Evolutionary conservation across 92 coral and sea anemone genomes (phyloP).

Genomic region (Diadumene lineata): DNA sequence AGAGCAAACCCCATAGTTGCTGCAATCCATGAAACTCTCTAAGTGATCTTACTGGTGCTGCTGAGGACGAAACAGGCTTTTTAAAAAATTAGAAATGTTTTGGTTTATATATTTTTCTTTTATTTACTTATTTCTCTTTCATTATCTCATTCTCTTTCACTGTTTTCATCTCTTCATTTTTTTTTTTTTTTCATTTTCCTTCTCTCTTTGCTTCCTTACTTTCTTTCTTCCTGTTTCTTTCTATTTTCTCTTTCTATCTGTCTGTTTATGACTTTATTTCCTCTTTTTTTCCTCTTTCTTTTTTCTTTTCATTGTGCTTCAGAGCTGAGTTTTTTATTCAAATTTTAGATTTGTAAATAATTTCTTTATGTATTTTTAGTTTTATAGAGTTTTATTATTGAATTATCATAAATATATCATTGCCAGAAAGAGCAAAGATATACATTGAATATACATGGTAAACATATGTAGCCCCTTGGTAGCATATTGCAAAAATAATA

Average conservation of each 20-base stretch:
- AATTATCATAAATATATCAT: not conserved
- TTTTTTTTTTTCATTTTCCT: not conserved
- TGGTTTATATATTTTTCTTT: not conserved
- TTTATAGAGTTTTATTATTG: not conserved
- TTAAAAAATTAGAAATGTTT: no score
- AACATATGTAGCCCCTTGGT: no score
- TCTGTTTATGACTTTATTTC: not conserved
- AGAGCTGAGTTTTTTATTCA: not conserved
- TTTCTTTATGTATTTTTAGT: not conserved
- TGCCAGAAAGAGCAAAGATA: not conserved
- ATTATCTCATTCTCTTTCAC: not conserved
- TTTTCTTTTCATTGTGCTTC: not conserved
- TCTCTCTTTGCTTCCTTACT: not conserved
- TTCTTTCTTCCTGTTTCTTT: not conserved
- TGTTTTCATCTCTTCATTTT: not conserved
- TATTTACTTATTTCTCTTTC: not conserved
- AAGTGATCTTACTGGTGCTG: conserved; percentile 6
- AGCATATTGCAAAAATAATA: no score
- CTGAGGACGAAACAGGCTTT: no score
- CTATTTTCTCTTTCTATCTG: not conserved
- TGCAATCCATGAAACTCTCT: conserved; percentile 90
- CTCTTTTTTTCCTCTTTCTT: not conserved
- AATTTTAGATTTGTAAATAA: not conserved
- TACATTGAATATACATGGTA: no score
- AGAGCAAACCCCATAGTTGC: conserved; percentile 94